phyloP scores from a whole-genome alignment of 2,888 invertebrate genomes.

The Psylliodes chrysocephalus region DNA sequence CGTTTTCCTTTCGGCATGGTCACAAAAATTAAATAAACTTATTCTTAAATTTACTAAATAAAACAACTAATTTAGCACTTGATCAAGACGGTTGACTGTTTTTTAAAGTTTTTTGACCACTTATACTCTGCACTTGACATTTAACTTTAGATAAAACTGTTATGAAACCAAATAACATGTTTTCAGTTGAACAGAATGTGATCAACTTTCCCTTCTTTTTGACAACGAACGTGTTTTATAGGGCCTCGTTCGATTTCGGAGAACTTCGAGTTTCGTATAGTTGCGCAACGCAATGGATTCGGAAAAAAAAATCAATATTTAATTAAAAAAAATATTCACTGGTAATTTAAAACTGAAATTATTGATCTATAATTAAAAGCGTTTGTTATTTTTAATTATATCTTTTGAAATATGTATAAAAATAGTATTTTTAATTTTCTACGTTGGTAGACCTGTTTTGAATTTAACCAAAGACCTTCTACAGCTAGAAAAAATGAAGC shows the following conservation, averaged over 20 bases:
- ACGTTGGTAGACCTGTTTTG: no score
- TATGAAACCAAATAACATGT: constrained; percentile 82
- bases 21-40: constrained; percentile 55
- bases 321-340: neutral
- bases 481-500: no score
- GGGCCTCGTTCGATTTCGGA: constrained; percentile 1
- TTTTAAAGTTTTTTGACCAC: constrained; percentile 76
- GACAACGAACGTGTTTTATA: constrained; percentile 29
- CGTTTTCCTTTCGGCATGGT: constrained; percentile 83
- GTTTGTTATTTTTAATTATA: no score
- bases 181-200: constrained; percentile 61
- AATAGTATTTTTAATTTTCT: no score
- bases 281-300: constrained; percentile 2
- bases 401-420: no score
- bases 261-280: constrained; percentile 1
- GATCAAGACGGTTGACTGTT: constrained; percentile 86
- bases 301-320: neutral
- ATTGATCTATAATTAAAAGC: no score
- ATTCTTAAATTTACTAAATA: constrained; percentile 67
- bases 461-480: no score
- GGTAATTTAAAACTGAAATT: neutral
- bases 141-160: constrained; percentile 76
- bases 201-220: constrained; percentile 50
- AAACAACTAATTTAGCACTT: constrained; percentile 71
- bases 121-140: constrained; percentile 77